Evolutionary conservation across 2,113 vertebrate genomes (phyloP), one percentile per base, ranked within the genome.

Genomic region (Psephotus haematonotus): DNA sequence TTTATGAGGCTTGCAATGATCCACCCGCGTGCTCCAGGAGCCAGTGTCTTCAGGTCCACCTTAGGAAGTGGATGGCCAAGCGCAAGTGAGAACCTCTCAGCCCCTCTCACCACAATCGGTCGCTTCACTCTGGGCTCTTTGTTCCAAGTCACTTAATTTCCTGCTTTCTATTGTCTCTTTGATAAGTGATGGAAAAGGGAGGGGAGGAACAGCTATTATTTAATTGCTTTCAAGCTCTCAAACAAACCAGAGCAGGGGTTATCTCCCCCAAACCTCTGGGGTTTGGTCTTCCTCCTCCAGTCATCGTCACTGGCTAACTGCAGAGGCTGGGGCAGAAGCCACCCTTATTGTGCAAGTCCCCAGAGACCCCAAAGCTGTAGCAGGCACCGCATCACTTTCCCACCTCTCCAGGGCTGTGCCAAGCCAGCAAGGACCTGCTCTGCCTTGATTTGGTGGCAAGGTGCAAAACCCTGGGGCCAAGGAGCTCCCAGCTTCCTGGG

Each of bases 91-190:
- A 33, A 46, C 65, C 77, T 88, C 41, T 13, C 24, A 44, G 85
- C 63, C 47, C 53, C 37, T 70, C 53, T 63, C 17, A 49, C 59
- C 12, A 27, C 68, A 16, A 68, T 81, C 82, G 6, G 69, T 77
- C 31, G 68, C 57, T 33, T 59, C 3, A 2, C 55, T 39, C 72
- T 7, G 13, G 62, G 84, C 75, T 94, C 94, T 97, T 97, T 96
- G 93, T 96, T 94, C 94, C 11, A 88, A 93, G 74, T 44, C 89
- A 91, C 81, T 88, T 84, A 79, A 95, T 96, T 97, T 91, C 95
- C 96, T 95, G 83, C 82, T 78, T 82, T 92, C 94, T 52, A 81
- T 95, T 96, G 92, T 96, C 90, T 83, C 92, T 74, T 28, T 67
- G 88, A 79, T 93, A 83, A 75, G 49, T 3, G 86, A 82, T 90